Evolutionary conservation across 2,113 vertebrate species (phyloP).

Genomic region (Eidolon helvum): DNA sequence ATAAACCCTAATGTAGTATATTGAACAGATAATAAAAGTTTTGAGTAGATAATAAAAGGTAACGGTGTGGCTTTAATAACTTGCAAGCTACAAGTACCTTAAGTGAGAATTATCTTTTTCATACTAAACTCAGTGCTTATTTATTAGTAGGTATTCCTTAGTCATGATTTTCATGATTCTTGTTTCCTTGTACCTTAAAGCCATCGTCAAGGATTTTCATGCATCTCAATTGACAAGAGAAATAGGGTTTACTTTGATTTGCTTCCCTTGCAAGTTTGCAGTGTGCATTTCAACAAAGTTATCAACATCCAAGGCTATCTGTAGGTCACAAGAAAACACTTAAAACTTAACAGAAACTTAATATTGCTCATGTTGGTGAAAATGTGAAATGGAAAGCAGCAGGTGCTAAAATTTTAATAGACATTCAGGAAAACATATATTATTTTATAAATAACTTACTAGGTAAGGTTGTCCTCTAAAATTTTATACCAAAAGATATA

Average conservation of each 20-base stretch:
- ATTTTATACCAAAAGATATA: not conserved
- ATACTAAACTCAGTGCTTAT: not conserved
- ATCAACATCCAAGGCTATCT: constrained; percentile 9
- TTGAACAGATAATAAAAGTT: constrained; percentile 71
- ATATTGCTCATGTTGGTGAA: not conserved
- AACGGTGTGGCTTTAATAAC: constrained; percentile 68
- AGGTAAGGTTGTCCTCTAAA: not conserved
- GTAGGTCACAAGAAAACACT: not conserved
- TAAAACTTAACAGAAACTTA: constrained; percentile 44
- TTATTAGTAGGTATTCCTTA: constrained; percentile 43
- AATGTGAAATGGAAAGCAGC: not conserved
- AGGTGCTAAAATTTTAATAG: not conserved
- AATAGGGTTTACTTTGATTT: constrained; percentile 54
- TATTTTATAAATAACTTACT: constrained; percentile 18
- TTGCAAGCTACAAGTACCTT: constrained; percentile 43
- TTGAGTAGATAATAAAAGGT: constrained; percentile 71
- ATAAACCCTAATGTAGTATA: constrained; percentile 68
- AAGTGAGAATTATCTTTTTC: constrained; percentile 41
- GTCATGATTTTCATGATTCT: constrained; percentile 24
- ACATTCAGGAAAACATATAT: not conserved
- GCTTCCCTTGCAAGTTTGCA: constrained; percentile 58
- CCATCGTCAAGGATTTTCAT: constrained; percentile 56
- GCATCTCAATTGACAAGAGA: constrained; percentile 51
- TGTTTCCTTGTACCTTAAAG: constrained; percentile 1
- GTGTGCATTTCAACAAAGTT: constrained; percentile 15